These are phyloP conservation scores for Geococcyx californianus DNA, from an alignment of 2,113 vertebrate species.

Conservation along the genomic window DNA sequence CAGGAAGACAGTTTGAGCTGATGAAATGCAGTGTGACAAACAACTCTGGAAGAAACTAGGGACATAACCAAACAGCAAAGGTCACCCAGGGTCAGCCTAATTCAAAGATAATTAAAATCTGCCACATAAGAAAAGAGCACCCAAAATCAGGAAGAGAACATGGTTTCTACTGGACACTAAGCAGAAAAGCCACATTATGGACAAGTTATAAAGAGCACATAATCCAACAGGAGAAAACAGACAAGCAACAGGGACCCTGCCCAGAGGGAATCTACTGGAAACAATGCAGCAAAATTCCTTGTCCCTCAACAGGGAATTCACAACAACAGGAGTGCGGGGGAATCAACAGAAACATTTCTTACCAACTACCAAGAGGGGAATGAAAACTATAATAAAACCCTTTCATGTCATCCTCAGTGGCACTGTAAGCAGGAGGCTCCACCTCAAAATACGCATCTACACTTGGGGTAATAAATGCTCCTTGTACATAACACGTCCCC, in stretches of 20 bases:
- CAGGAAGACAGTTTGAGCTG: not conserved
- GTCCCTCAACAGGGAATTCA: not conserved
- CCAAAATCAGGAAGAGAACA: not conserved
- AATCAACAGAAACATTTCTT: not conserved
- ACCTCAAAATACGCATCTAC: not conserved
- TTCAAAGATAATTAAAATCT: not conserved
- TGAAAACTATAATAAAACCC: not conserved
- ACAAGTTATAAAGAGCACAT: rapidly evolving
- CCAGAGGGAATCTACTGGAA: not conserved
- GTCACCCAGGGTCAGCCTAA: not conserved
- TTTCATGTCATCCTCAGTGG: not conserved
- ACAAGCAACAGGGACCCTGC: not conserved
- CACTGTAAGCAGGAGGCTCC: not conserved
- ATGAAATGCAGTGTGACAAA: not conserved
- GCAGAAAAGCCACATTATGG: not conserved
- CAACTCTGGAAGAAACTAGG: not conserved
- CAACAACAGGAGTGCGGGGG: rapidly evolving
- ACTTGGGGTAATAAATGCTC: not conserved
- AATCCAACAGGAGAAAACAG: not conserved
- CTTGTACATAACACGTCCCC: rapidly evolving
- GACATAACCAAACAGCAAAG: not conserved
- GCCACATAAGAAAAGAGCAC: not conserved
- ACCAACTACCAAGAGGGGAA: not conserved
- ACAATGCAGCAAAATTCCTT: not conserved
- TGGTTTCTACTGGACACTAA: not conserved